These are phyloP conservation scores for Tenthredo notha DNA, from an alignment of 2,888 invertebrate genomes.

Conservation along the genomic window DNA sequence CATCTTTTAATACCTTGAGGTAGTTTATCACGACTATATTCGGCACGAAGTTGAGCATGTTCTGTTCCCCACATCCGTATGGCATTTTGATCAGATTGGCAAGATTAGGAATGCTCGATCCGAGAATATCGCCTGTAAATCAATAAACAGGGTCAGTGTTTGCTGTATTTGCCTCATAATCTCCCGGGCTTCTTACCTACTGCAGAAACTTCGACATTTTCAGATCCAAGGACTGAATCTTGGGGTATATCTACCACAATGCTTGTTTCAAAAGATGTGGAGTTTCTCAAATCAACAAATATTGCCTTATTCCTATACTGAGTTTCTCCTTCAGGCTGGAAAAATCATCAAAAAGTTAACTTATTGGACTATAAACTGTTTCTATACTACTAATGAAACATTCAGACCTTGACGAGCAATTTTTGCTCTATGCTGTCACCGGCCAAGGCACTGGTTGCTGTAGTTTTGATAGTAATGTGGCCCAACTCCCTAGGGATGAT, in stretches of 20 bases:
- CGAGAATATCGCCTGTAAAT: slow-evolving; percentile 86
- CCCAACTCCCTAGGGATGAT: slow-evolving; percentile 88
- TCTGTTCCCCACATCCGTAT: slow-evolving; percentile 96
- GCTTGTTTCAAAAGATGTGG: slow-evolving; percentile 80
- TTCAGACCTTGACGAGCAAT: slow-evolving; percentile 84
- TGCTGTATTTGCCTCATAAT: background rate
- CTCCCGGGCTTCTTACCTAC: slow-evolving; percentile 79
- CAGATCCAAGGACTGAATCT: slow-evolving; percentile 87
- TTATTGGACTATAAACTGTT: background rate
- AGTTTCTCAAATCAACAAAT: slow-evolving; percentile 85
- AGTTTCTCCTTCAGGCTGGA: slow-evolving; percentile 88
- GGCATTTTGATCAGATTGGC: slow-evolving; percentile 89
- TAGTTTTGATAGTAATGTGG: slow-evolving; percentile 86
- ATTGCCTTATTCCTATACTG: slow-evolving; percentile 87
- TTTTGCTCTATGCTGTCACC: slow-evolving; percentile 90
- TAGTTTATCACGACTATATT: slow-evolving; percentile 94
- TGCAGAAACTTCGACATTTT: slow-evolving; percentile 86
- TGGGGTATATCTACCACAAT: slow-evolving; percentile 88
- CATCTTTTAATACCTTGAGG: slow-evolving; percentile 81
- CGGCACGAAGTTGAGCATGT: slow-evolving; percentile 94
- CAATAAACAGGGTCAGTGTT: background rate
- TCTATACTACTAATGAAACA: background rate
- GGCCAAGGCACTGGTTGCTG: slow-evolving; percentile 86
- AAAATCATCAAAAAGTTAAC: slow-evolving; percentile 51
- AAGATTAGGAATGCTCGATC: slow-evolving; percentile 88